Evolutionary conservation across 2,888 invertebrate genomes (phyloP).

Genomic region (Lagria hirta): DNA sequence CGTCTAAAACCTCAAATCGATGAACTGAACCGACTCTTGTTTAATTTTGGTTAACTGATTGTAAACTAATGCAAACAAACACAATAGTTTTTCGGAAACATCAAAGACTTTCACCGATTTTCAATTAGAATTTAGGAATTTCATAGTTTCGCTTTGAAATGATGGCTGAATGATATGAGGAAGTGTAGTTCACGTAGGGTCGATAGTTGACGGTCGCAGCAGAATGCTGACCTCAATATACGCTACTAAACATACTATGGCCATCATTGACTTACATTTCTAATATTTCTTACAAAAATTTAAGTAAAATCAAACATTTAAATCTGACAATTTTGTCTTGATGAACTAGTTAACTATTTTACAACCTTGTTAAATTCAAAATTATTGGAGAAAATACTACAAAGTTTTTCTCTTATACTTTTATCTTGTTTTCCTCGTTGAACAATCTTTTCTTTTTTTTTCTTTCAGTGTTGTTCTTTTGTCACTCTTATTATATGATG

Average conservation of each 20-base stretch:
- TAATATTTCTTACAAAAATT: too few relatives aligned
- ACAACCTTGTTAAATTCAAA: too few relatives aligned
- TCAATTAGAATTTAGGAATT: conserved; percentile 26
- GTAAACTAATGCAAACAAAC: conserved; percentile 10
- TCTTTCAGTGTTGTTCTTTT: too few relatives aligned
- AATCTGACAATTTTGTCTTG: too few relatives aligned
- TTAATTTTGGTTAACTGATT: conserved; percentile 7
- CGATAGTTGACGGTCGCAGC: conserved; percentile 32
- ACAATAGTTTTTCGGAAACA: conserved; percentile 14
- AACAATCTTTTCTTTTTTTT: too few relatives aligned
- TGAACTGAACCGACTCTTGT: conserved; percentile 10
- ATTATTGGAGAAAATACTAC: too few relatives aligned
- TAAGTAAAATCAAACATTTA: too few relatives aligned
- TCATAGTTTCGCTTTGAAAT: conserved; percentile 31
- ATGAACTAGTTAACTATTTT: too few relatives aligned
- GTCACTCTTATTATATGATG: too few relatives aligned
- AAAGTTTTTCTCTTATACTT: too few relatives aligned
- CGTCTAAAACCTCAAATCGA: conserved; percentile 21
- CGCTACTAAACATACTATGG: conserved; percentile 9
- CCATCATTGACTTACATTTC: conserved; percentile 7
- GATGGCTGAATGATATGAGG: conserved; percentile 33
- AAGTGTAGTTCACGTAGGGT: conserved; percentile 31
- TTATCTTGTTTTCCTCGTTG: too few relatives aligned
- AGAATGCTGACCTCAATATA: conserved; percentile 33
- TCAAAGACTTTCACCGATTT: conserved; percentile 22